Evolutionary conservation across 2,113 vertebrate species (phyloP).

Genomic region (Mugil cephalus): DNA sequence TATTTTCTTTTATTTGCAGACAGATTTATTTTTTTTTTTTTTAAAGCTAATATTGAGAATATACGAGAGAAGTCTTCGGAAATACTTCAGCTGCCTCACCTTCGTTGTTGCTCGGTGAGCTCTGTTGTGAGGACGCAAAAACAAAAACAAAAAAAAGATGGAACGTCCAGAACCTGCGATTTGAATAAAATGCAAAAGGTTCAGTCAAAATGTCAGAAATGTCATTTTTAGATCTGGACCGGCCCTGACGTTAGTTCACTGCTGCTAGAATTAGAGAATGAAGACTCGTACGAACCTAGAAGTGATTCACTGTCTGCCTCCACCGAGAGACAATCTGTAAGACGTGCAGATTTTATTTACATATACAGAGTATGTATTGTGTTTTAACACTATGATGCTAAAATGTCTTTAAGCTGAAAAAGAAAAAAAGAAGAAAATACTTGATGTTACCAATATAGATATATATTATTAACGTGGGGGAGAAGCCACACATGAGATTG

Average conservation of each 20-base stretch:
- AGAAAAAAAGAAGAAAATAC: conserved; percentile 55
- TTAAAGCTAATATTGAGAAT: background rate
- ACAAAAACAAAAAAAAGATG: background rate
- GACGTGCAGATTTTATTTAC: conserved; percentile 45
- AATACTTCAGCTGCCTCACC: conserved; percentile 3
- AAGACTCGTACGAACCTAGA: conserved; percentile 43
- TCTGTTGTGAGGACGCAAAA: too few species aligned
- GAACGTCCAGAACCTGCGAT: background rate
- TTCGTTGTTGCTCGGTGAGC: conserved; percentile 4
- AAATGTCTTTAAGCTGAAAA: conserved; percentile 44
- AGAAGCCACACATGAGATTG: conserved; percentile 36
- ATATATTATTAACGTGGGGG: conserved; percentile 22
- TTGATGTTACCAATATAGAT: conserved; percentile 39
- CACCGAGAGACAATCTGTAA: conserved; percentile 34
- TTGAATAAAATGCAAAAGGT: conserved; percentile 15
- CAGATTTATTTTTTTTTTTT: background rate
- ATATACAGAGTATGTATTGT: conserved; percentile 57
- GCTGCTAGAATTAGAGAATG: conserved; percentile 49
- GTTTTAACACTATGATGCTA: conserved; percentile 56
- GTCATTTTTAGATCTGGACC: background rate
- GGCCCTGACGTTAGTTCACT: background rate
- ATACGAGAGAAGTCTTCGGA: conserved; percentile 21
- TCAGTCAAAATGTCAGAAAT: background rate
- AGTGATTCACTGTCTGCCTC: conserved; percentile 12
- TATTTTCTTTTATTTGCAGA: conserved; percentile 46